Percentiles rank a stretch among this genome's conserved stretches.
phyloP scores from a whole-genome alignment of 1,140 invertebrate genomes.

The Carcinoscorpius rotundicauda region DNA sequence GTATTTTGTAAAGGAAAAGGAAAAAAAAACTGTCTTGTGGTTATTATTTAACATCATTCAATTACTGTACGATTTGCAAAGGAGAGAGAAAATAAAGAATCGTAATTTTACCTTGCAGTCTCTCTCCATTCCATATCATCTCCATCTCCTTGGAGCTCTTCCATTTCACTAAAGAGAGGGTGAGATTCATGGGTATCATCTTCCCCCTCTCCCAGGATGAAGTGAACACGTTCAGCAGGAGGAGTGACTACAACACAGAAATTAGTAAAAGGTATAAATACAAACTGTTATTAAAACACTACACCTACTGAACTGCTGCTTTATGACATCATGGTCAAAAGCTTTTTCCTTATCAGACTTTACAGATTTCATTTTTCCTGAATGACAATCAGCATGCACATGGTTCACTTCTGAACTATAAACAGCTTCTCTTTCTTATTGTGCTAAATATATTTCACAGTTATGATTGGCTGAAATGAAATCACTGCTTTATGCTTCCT shows the following conservation, averaged over 20 bases:
- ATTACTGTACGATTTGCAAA: conserved; percentile 25
- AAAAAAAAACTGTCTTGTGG: conserved; percentile 1
- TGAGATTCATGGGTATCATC: conserved; percentile 34
- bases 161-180: conserved; percentile 82
- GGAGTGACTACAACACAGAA: conserved; percentile 28
- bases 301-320: too few relatives aligned
- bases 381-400: too few relatives aligned
- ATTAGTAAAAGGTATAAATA: too few relatives aligned
- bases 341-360: too few relatives aligned
- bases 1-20: conserved; percentile 10
- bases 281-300: too few relatives aligned
- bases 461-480: too few relatives aligned
- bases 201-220: conserved; percentile 87
- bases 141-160: conserved; percentile 63
- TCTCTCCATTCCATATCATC: conserved; percentile 87
- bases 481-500: too few relatives aligned
- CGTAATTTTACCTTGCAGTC: conserved; percentile 58
- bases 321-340: too few relatives aligned
- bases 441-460: too few relatives aligned
- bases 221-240: conserved; percentile 83
- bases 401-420: too few relatives aligned
- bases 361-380: too few relatives aligned
- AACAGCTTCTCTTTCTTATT: too few relatives aligned
- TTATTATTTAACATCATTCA: background rate
- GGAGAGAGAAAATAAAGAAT: conserved; percentile 16